Evolutionary conservation across 2,797 vertebrate species (phyloP).

Genomic region (Holocentrus rufus): DNA sequence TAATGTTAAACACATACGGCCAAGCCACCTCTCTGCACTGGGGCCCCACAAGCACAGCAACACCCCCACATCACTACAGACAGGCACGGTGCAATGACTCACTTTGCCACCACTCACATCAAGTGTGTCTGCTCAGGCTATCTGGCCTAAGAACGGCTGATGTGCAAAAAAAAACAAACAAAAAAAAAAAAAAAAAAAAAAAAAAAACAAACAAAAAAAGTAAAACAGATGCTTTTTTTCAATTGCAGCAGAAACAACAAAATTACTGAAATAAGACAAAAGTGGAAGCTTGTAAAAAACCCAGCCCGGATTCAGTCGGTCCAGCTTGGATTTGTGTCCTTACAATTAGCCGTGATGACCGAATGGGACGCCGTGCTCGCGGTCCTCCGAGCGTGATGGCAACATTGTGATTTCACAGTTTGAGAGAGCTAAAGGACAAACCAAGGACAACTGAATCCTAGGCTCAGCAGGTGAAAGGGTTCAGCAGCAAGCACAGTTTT

Average conservation of each 20-base stretch:
- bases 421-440: conserved; percentile 64
- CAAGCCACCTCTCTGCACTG: conserved; percentile 91
- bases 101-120: conserved; percentile 99
- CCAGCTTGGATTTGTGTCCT: conserved; percentile 56
- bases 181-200: conserved; percentile 87
- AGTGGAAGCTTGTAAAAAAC: conserved; percentile 77
- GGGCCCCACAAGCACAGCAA: conserved; percentile 97
- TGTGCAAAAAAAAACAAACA: conserved; percentile 99
- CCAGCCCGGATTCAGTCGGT: conserved; percentile 77
- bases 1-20: conserved; percentile 91
- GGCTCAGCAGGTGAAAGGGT: conserved; percentile 79
- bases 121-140: conserved; percentile 99
- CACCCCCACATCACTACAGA: conserved; percentile 97
- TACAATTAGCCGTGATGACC: conserved; percentile 50
- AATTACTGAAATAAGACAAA: conserved; percentile 79
- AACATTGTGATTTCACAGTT: conserved; percentile 55
- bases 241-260: conserved; percentile 80
- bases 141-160: conserved; percentile 99
- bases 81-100: conserved; percentile 99
- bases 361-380: conserved; percentile 23
- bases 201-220: conserved; percentile 92
- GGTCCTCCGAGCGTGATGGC: conserved; percentile 32
- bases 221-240: conserved; percentile 88
- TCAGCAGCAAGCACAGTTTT: conserved; percentile 81
- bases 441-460: conserved; percentile 83